phyloP scores from a whole-genome alignment of 2,113 vertebrate species.

The Phyllostomus hastatus region DNA sequence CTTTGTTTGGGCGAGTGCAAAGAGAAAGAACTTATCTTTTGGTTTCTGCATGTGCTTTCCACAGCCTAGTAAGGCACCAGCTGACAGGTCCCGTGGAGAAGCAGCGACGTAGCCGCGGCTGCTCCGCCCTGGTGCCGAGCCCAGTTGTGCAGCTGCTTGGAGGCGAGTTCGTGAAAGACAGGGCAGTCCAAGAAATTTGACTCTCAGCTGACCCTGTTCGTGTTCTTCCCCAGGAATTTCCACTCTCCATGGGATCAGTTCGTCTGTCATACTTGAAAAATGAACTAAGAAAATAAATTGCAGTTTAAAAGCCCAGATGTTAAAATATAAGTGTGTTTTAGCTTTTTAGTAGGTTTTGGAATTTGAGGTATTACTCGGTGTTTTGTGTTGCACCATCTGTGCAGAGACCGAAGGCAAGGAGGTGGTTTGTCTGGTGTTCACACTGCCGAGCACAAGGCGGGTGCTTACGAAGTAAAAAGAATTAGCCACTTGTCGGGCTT shows the following conservation, averaged over 20 bases:
- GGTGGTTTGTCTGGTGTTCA: background rate
- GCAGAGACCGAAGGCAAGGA: background rate
- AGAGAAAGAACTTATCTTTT: background rate
- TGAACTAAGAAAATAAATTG: slow-evolving; percentile 5
- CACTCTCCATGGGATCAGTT: background rate
- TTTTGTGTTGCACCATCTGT: background rate
- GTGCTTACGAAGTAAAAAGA: background rate
- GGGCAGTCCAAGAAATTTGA: background rate
- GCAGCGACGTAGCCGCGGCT: fast-evolving
- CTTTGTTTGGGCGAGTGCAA: background rate
- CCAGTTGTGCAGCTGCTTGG: background rate
- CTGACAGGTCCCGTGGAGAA: fast-evolving
- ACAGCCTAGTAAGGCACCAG: background rate
- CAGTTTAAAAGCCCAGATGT: background rate
- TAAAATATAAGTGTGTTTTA: slow-evolving; percentile 22
- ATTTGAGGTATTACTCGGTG: background rate
- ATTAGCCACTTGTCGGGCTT: background rate
- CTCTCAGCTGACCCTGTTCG: background rate
- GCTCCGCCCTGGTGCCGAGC: background rate
- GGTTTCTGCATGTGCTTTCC: background rate
- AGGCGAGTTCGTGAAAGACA: background rate
- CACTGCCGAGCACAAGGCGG: fast-evolving
- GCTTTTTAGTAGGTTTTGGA: background rate
- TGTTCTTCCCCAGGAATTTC: background rate
- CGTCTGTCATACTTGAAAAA: background rate